A percentile compares a stretch with the other conserved stretches of the same genome.
Evolutionary conservation across 2,888 invertebrate genomes (phyloP).

Genomic region (Acleris emargana): DNA sequence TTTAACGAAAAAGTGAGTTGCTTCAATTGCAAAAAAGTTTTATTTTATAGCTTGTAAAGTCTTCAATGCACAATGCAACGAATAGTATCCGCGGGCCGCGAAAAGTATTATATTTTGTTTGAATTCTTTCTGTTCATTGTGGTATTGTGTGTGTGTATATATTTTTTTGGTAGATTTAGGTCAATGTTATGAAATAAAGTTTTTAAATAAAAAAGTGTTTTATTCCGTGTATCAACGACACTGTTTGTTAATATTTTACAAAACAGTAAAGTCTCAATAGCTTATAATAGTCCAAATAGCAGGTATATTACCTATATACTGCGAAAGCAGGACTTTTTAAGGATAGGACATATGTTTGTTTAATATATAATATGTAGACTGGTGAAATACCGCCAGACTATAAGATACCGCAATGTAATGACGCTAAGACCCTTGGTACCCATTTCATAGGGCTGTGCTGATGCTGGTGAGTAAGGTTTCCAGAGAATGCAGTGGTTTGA

Average conservation of each 20-base stretch:
- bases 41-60: constrained; percentile 11
- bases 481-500: too few relatives aligned
- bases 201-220: constrained; percentile 12
- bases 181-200: constrained; percentile 6
- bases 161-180: constrained; percentile 8
- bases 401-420: too few relatives aligned
- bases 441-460: too few relatives aligned
- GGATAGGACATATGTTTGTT: not conserved
- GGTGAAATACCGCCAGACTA: too few relatives aligned
- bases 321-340: constrained; percentile 12
- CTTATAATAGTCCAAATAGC: constrained; percentile 12
- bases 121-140: constrained; percentile 10
- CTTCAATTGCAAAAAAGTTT: constrained; percentile 9
- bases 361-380: too few relatives aligned
- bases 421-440: too few relatives aligned
- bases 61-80: constrained; percentile 5
- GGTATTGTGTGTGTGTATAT: constrained; percentile 3
- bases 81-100: constrained; percentile 13
- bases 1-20: constrained; percentile 5
- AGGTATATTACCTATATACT: constrained; percentile 2
- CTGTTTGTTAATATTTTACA: constrained; percentile 11
- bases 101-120: constrained; percentile 8
- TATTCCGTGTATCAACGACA: constrained; percentile 13
- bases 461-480: too few relatives aligned
- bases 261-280: constrained; percentile 12